These are phyloP conservation scores for Rhincodon typus DNA, from an alignment of 2,797 vertebrate genomes.

Conservation along the genomic window DNA sequence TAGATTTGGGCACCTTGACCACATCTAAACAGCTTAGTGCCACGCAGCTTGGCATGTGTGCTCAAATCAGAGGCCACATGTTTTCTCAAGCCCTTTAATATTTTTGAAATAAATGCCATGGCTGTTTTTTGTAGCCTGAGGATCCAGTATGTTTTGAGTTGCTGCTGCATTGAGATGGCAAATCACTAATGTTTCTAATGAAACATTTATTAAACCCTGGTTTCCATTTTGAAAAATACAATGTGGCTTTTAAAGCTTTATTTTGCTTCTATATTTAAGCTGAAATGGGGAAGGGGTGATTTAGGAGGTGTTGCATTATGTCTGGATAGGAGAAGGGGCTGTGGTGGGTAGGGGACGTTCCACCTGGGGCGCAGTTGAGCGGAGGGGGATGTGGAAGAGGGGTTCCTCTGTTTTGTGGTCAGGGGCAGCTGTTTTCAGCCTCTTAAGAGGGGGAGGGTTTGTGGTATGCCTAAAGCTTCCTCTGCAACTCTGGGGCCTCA, in stretches of 20 bases:
- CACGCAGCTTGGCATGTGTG: background rate
- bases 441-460: background rate
- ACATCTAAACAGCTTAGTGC: background rate
- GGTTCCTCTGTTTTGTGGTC: background rate
- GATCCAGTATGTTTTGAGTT: background rate
- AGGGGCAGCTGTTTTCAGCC: background rate
- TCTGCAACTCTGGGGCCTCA: background rate
- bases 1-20: background rate
- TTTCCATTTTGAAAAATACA: background rate
- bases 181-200: no score
- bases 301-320: background rate
- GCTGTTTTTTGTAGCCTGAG: background rate
- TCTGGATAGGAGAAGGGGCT: background rate
- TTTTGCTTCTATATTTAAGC: background rate
- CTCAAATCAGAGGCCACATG: background rate
- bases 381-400: background rate
- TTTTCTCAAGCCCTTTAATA: background rate
- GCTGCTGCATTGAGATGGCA: background rate
- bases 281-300: background rate
- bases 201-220: background rate
- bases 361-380: background rate
- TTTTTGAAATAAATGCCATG: background rate
- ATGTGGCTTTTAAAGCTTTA: background rate
- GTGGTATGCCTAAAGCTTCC: background rate
- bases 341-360: no score